These are phyloP conservation scores for Apis mellifera DNA, from an alignment of 1,140 invertebrate genomes.

Conservation along the genomic window DNA sequence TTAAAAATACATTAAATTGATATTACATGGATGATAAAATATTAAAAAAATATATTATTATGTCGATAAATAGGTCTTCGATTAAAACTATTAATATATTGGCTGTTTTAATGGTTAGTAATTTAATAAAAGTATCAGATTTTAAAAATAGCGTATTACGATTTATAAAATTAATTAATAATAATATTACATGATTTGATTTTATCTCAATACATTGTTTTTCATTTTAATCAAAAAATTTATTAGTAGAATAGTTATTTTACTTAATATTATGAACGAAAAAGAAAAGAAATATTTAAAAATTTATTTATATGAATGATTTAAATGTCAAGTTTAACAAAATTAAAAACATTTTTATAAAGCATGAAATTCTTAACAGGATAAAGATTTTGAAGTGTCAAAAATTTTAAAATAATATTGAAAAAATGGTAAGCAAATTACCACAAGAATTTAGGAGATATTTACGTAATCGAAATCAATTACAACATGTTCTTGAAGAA, in stretches of 20 bases:
- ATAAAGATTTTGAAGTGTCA: conserved; percentile 26
- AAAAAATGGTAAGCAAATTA: conserved; percentile 79
- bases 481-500: conserved; percentile 84
- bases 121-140: background rate
- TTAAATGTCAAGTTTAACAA: background rate
- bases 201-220: background rate
- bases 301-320: background rate
- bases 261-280: background rate
- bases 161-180: background rate
- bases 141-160: background rate
- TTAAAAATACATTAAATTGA: background rate
- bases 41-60: background rate
- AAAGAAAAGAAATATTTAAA: background rate
- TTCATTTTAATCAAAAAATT: background rate
- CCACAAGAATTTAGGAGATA: conserved; percentile 82
- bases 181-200: background rate
- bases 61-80: background rate
- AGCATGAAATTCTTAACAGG: conserved; percentile 19
- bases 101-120: conserved; percentile 1
- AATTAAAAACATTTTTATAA: background rate
- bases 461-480: conserved; percentile 79
- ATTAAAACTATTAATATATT: background rate
- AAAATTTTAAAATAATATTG: conserved; percentile 26
- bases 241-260: background rate
- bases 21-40: background rate